These are phyloP conservation scores for Neomonachus schauinslandi DNA, from an alignment of 2,113 vertebrate species.

Conservation along the genomic window DNA sequence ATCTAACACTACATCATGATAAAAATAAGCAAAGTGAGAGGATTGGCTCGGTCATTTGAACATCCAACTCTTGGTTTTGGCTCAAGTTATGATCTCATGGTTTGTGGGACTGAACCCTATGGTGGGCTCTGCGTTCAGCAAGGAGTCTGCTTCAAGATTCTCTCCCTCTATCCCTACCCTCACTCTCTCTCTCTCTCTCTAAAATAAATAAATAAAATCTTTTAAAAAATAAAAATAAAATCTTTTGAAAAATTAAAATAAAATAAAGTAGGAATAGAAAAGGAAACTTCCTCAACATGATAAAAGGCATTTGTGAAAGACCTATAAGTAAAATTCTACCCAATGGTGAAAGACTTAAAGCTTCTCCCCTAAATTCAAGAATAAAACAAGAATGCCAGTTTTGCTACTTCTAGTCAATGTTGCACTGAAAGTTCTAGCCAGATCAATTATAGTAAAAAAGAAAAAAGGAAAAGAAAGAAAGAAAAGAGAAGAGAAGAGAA, in stretches of 20 bases:
- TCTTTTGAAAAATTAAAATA: background rate
- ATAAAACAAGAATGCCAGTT: background rate
- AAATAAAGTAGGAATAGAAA: background rate
- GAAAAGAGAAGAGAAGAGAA: no score
- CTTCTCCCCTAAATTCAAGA: background rate
- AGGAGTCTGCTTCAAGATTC: background rate
- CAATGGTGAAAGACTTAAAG: background rate
- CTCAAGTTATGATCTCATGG: background rate
- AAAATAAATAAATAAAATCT: no score
- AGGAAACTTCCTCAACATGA: background rate
- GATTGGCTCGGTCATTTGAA: background rate
- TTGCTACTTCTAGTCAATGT: background rate
- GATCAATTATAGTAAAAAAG: background rate
- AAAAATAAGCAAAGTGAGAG: background rate
- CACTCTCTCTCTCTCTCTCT: no score
- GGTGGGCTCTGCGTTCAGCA: background rate
- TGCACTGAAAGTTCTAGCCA: background rate
- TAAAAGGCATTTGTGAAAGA: background rate
- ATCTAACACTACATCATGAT: background rate
- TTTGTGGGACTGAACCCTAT: background rate
- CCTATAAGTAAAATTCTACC: background rate
- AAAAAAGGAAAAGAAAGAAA: background rate
- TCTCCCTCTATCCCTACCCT: background rate
- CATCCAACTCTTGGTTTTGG: background rate
- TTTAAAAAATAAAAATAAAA: background rate